Evolutionary conservation across 2,888 invertebrate species (phyloP).

Genomic region (Spisula subtruncata): DNA sequence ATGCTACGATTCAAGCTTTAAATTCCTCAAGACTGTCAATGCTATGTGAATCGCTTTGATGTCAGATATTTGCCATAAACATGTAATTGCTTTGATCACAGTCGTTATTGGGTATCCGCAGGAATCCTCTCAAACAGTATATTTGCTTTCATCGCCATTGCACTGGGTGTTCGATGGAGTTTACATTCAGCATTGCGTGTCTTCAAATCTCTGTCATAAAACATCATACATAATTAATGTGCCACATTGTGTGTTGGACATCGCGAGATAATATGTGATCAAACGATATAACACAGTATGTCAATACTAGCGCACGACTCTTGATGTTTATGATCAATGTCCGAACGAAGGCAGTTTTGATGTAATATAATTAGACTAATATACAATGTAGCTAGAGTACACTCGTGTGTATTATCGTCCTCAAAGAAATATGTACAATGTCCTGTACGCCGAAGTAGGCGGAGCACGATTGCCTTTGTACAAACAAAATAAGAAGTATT

Average conservation of each 20-base stretch:
- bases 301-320: background rate
- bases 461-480: no score
- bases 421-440: no score
- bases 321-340: background rate
- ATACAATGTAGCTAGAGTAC: no score
- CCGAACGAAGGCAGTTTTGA: background rate
- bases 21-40: background rate
- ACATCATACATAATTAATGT: slow-evolving; percentile 7
- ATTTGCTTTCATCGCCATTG: no score
- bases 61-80: background rate
- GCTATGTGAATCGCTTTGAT: background rate
- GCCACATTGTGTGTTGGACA: background rate
- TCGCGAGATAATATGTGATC: background rate
- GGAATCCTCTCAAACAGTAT: no score
- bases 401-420: no score
- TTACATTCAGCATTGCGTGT: background rate
- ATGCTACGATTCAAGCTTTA: background rate
- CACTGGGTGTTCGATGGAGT: no score
- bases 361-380: background rate
- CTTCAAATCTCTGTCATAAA: background rate
- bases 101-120: background rate
- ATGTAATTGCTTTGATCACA: background rate
- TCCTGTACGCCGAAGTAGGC: no score
- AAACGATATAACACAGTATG: background rate
- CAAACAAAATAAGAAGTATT: no score